Evolutionary conservation across 64 coral and sea anemone species (phyloP).

Genomic region (Montipora sp.): DNA sequence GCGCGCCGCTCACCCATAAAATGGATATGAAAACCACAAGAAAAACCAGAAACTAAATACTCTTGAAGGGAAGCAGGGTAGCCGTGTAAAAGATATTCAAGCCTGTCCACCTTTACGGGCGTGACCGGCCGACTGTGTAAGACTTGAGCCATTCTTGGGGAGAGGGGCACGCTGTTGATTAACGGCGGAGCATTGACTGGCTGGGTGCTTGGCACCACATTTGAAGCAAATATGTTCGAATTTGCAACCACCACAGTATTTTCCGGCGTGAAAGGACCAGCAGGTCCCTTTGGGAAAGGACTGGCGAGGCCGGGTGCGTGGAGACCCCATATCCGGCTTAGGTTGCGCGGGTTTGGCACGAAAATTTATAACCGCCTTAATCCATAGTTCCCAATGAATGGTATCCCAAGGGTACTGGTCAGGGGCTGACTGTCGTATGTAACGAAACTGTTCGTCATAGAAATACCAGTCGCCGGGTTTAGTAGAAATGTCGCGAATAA

Average conservation of each 20-base stretch:
- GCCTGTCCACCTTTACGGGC: not conserved
- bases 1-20: not conserved
- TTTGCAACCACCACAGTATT: not conserved
- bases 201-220: not conserved
- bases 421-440: no score
- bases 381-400: slow-evolving; percentile 11
- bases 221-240: slow-evolving; percentile 3
- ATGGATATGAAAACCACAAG: not conserved
- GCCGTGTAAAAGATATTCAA: not conserved
- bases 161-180: not conserved
- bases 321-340: not conserved
- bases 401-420: no score
- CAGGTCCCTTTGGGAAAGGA: slow-evolving; percentile 2
- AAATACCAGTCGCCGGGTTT: no score
- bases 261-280: not conserved
- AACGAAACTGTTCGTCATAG: no score
- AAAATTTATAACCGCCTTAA: not conserved
- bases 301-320: not conserved
- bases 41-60: not conserved
- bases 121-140: not conserved
- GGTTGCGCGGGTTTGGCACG: not conserved
- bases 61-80: not conserved
- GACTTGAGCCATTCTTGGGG: not conserved
- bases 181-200: not conserved
- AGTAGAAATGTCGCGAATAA: no score